Evolutionary conservation across 2,888 invertebrate species (phyloP).

Genomic region (Gandaritis pyraliata): DNA sequence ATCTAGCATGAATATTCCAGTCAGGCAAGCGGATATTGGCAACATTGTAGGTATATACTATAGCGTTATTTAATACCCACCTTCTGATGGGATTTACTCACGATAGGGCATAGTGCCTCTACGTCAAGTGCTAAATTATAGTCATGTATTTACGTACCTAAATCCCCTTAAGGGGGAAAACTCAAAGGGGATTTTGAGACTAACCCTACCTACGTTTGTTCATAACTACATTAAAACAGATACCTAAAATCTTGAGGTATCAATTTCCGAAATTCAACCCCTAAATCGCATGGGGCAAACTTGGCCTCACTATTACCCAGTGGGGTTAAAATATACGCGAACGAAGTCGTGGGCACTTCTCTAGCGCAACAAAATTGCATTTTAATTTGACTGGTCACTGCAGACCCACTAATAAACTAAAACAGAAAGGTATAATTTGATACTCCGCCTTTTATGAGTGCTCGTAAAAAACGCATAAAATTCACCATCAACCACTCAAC

Average conservation of each 20-base stretch:
- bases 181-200: no score
- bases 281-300: no score
- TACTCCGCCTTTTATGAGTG: background rate
- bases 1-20: background rate
- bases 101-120: background rate
- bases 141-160: no score
- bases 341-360: background rate
- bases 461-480: slow-evolving; percentile 11
- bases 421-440: slow-evolving; percentile 6
- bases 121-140: background rate
- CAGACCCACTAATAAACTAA: background rate
- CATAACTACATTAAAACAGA: background rate
- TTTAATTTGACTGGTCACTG: slow-evolving; percentile 3
- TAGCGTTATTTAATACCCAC: slow-evolving; percentile 7
- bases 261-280: no score
- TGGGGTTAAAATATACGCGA: background rate
- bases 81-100: slow-evolving; percentile 1
- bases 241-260: no score
- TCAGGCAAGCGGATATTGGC: slow-evolving; percentile 2
- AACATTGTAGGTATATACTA: slow-evolving; percentile 2
- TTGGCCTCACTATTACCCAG: no score
- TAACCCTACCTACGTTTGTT: background rate
- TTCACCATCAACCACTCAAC: slow-evolving; percentile 12
- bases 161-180: no score
- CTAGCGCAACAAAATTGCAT: background rate